A percentile compares a stretch with the other conserved stretches of the same genome.
These are phyloP conservation scores for Metopia argyrocephala DNA, from an alignment of 2,888 invertebrate species.

Conservation along the genomic window DNA sequence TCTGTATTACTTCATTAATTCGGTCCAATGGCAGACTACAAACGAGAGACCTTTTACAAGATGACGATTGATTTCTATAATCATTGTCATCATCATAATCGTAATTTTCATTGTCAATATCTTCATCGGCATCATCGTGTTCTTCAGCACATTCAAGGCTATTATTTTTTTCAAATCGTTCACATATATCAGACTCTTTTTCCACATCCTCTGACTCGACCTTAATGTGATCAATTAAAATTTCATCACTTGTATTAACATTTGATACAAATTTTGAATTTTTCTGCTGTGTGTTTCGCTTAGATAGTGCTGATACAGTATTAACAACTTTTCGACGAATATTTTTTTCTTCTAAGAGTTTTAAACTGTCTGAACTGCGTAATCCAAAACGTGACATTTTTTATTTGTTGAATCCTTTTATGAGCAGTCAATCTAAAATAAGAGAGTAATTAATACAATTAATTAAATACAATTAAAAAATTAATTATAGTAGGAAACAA, in stretches of 20 bases:
- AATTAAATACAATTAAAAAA: not conserved
- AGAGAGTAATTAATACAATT: not conserved
- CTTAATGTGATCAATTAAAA: slow-evolving; percentile 59
- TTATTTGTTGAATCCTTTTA: not conserved
- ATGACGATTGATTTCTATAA: slow-evolving; percentile 47
- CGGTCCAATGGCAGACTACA: slow-evolving; percentile 77
- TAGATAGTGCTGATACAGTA: slow-evolving; percentile 54
- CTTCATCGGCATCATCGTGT: slow-evolving; percentile 5
- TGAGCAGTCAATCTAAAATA: slow-evolving; percentile 14
- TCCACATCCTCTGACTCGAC: slow-evolving; percentile 61
- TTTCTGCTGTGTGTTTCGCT: slow-evolving; percentile 59
- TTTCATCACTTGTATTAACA: slow-evolving; percentile 44
- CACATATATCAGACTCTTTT: slow-evolving; percentile 51
- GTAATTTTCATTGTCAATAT: slow-evolving; percentile 17
- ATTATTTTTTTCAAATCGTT: slow-evolving; percentile 41
- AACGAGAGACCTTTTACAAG: slow-evolving; percentile 66
- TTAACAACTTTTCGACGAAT: slow-evolving; percentile 62
- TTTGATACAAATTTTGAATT: slow-evolving; percentile 28
- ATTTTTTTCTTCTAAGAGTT: slow-evolving; percentile 69
- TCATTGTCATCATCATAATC: slow-evolving; percentile 20
- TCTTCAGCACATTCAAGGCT: slow-evolving; percentile 60
- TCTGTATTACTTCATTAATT: slow-evolving; percentile 75
- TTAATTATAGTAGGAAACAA: not conserved
- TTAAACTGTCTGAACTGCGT: slow-evolving; percentile 72
- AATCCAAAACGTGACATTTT: slow-evolving; percentile 75